phyloP scores from a whole-genome alignment of 2,113 vertebrate genomes.

The Amazona guildingii region DNA sequence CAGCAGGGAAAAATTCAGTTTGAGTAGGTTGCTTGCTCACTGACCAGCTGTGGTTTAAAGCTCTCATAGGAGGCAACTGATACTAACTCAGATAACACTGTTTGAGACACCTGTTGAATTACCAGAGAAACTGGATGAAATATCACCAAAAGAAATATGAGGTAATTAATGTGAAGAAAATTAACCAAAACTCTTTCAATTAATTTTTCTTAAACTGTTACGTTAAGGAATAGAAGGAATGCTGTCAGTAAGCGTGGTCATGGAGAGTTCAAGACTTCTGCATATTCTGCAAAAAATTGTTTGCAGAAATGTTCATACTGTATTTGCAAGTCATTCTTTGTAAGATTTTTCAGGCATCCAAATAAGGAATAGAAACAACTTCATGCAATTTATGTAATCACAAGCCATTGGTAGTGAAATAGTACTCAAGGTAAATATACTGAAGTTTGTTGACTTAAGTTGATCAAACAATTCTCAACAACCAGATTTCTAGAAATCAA shows the following conservation, averaged over 20 bases:
- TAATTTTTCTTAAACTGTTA: neutral
- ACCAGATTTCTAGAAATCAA: conserved; percentile 39
- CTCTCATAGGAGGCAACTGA: neutral
- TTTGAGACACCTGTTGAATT: neutral
- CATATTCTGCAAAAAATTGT: neutral
- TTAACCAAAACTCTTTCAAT: neutral
- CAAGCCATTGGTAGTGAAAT: neutral
- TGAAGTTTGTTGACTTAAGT: conserved; percentile 21
- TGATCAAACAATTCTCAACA: conserved; percentile 49
- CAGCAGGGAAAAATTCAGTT: neutral
- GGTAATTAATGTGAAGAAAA: neutral
- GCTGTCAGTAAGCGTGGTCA: neutral
- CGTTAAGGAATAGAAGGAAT: neutral
- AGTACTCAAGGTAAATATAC: conserved; percentile 5
- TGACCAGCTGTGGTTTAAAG: neutral
- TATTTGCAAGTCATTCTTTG: neutral
- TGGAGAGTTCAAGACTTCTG: neutral
- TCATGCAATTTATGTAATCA: neutral
- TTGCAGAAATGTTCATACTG: neutral
- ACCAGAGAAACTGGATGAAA: neutral
- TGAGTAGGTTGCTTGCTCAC: neutral
- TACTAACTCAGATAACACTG: neutral
- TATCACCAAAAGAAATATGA: neutral
- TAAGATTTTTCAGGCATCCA: neutral
- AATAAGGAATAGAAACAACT: neutral